Conservation (phyloP, 2,888 invertebrate genomes). For the Cosmorhoe ocellata region DNA sequence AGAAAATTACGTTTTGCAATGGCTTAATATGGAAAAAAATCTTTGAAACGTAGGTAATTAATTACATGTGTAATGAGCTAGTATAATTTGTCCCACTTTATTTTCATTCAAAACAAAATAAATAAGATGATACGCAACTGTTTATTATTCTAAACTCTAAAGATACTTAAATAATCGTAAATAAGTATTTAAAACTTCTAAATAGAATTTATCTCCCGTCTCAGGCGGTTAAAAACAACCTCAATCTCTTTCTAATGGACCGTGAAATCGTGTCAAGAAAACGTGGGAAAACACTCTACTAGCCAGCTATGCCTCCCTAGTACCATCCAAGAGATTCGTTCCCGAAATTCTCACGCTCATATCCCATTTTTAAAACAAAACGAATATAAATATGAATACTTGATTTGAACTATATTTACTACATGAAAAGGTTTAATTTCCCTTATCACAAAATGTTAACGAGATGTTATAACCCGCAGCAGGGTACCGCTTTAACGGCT, state of each 20-base stretch:
- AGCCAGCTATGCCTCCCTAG: slow-evolving; percentile 58
- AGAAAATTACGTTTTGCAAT: too few relatives aligned
- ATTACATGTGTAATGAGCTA: too few relatives aligned
- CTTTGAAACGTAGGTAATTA: too few relatives aligned
- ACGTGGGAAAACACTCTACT: slow-evolving; percentile 63
- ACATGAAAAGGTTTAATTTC: slow-evolving; percentile 33
- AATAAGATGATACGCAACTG: too few relatives aligned
- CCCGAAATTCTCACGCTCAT: slow-evolving; percentile 81
- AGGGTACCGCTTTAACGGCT: slow-evolving; percentile 48
- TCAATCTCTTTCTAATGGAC: slow-evolving; percentile 25
- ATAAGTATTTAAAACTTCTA: too few relatives aligned
- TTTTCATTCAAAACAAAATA: too few relatives aligned
- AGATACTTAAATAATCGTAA: too few relatives aligned
- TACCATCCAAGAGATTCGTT: slow-evolving; percentile 76
- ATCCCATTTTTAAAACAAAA: slow-evolving; percentile 67
- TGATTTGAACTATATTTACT: slow-evolving; percentile 34
- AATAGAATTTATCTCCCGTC: not conserved
- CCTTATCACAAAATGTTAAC: slow-evolving; percentile 28
- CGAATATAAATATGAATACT: slow-evolving; percentile 39
- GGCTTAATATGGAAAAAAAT: too few relatives aligned
- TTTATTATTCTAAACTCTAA: too few relatives aligned
- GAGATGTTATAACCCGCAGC: slow-evolving; percentile 43
- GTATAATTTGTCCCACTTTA: too few relatives aligned
- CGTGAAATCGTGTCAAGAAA: slow-evolving; percentile 48
- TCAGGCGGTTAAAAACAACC: slow-evolving; percentile 2